Evolutionary conservation across 35 echinoderm and acorn worm species (phyloP), one percentile per base, ranked within the genome.

Genomic region (Ptychodera flava): DNA sequence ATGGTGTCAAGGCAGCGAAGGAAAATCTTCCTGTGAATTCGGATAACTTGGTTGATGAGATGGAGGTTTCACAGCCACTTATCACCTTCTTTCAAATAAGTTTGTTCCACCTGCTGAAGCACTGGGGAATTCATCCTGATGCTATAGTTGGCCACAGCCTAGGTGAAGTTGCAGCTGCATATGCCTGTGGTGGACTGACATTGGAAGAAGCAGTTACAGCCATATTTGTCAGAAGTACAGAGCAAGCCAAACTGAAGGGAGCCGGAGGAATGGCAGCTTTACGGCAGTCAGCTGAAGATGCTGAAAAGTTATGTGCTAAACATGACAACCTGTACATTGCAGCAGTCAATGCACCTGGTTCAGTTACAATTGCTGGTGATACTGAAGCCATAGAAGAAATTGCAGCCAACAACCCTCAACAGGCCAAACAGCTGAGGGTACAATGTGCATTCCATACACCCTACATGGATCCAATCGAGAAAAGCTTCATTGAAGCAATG

Each of bases 211-310:
- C 95, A 16, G 53, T 97, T 77, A 31, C 45, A 64, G 92, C 89
- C 76, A 90, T 97, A 16, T 97, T 91, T 79, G 84, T 90, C 78
- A 80, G 95, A 82, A 97, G 95, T 81, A 77, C 84, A 1, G 86
- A 97, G 38, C 95, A 97, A 77, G 86, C 85, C 0, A 91, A 75
- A 93, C n/a, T n/a, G n/a, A n/a, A n/a, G n/a, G n/a, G n/a, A n/a
- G n/a, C n/a, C n/a, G n/a, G n/a, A n/a, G n/a, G 92, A 36, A 97
- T 97, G 95, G 95, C 84, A 29, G 95, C 95, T 15, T 29, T 97
- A 16, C 31, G 95, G 32, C 77, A 91, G 85, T 87, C 89, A 16
- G 14, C 86, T 16, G 83, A 87, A 29, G 92, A 89, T 38, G 95
- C 95, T 16, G 33, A 83, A 33, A 79, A 89, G 29, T 22, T 97